Evolutionary conservation across 1,140 invertebrate species (phyloP).

Genomic region (Drosophila melanogaster): DNA sequence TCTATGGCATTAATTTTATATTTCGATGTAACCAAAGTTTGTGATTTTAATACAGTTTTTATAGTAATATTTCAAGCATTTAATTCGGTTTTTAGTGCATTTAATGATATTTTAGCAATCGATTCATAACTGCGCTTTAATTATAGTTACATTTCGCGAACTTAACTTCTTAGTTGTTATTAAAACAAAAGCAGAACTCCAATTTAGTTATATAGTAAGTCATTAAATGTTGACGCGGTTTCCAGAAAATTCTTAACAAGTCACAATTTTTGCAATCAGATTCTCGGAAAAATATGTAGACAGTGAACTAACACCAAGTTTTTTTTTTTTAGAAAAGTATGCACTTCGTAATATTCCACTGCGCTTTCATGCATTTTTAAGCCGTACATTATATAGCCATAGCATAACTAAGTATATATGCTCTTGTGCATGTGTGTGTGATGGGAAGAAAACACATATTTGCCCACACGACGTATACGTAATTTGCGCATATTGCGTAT

Average conservation of each 20-base stretch:
- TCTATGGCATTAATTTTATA: slow-evolving; percentile 1
- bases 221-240: not conserved
- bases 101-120: too few species aligned
- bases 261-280: not conserved
- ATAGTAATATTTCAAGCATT: not conserved
- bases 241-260: not conserved
- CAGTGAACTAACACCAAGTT: slow-evolving; percentile 16
- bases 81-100: too few species aligned
- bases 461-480: slow-evolving; percentile 65
- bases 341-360: slow-evolving; percentile 39
- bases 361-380: slow-evolving; percentile 43
- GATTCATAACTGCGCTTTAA: too few species aligned
- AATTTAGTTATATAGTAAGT: not conserved
- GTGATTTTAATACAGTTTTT: not conserved
- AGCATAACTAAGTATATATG: slow-evolving; percentile 4
- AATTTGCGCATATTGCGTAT: slow-evolving; percentile 81
- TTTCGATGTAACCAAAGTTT: not conserved
- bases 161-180: too few species aligned
- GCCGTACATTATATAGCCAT: slow-evolving; percentile 28
- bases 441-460: slow-evolving; percentile 54
- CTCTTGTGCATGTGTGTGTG: slow-evolving; percentile 1
- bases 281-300: not conserved
- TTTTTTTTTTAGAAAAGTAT: slow-evolving; percentile 33
- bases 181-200: too few species aligned
- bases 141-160: too few species aligned